phyloP scores from a whole-genome alignment of 2,113 vertebrate species.

The Albula glossodonta region DNA sequence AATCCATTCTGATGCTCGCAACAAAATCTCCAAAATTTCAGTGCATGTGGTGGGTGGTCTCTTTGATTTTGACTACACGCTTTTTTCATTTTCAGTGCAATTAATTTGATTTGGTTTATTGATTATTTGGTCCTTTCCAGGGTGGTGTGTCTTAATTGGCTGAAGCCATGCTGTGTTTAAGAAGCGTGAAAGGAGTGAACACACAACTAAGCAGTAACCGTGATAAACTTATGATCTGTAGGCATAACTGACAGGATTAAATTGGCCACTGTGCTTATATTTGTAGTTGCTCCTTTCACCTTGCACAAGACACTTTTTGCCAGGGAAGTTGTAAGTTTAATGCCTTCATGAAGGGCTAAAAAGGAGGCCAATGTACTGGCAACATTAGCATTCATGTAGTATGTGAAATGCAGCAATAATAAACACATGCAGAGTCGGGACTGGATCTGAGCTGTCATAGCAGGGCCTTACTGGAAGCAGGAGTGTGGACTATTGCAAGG shows the following conservation, averaged over 20 bases:
- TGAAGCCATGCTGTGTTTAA: slow-evolving; percentile 18
- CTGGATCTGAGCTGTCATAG: background rate
- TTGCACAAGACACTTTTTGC: background rate
- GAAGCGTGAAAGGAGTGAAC: slow-evolving; percentile 14
- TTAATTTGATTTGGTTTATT: slow-evolving; percentile 60
- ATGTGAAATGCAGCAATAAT: background rate
- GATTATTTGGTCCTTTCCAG: slow-evolving; percentile 51
- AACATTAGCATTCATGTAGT: background rate
- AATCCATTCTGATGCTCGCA: background rate
- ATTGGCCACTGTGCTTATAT: background rate
- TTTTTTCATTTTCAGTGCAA: slow-evolving; percentile 58
- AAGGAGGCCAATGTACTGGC: background rate
- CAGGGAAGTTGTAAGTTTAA: background rate
- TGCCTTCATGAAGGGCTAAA: background rate
- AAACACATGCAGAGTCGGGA: background rate
- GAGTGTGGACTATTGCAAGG: background rate
- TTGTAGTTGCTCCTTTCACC: background rate
- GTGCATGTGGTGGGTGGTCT: slow-evolving; percentile 37
- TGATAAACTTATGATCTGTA: slow-evolving; percentile 18
- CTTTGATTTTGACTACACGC: slow-evolving; percentile 44
- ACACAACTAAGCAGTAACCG: slow-evolving; percentile 19
- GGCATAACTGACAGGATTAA: background rate
- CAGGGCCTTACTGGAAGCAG: background rate
- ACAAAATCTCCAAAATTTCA: slow-evolving; percentile 16
- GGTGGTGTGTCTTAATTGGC: slow-evolving; percentile 53